Evolutionary conservation across 2,888 invertebrate species (phyloP), one percentile per base, ranked within the genome.

Genomic region (Drosophila pseudotalamancana): DNA sequence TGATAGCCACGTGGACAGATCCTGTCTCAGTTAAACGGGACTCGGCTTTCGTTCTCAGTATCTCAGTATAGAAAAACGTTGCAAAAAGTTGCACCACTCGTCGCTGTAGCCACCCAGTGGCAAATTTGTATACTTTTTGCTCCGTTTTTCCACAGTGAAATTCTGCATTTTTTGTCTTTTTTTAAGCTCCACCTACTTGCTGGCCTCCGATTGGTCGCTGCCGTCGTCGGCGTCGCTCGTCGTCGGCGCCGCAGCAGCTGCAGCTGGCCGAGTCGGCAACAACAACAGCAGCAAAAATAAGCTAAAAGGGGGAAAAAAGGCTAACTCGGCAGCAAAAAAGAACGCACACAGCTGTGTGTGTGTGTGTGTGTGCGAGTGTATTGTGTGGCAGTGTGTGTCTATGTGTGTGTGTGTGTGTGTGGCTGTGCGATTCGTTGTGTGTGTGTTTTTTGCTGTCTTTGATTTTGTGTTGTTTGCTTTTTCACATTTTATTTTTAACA

Each of bases 101-200:
- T 61, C 62, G 31, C 25, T 49, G 49, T 37, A 27, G 35, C 49
- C 75, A 59, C 64, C 62, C 65, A 73, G 69, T 75, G 64, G 70
- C 59, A 62, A 67, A 66, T 56, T 77, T 54, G 51, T 71, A 40
- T 65, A 65, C 56, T 82, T 85, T 80, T 73, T 83, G 61, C 67
- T 73, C 76, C 60, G 73, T 72, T 78, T 76, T 73, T 73, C 66
- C 73, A 72, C 64, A 72, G 67, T 70, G 66, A 73, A 78, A 71
- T 76, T 57, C 61, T 54, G 71, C 62, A 75, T 79, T 79, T 83
- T 89, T 90, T 89, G 89, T 89, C 68, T 77, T 89, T 89, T 88
- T 89, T 90, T 77, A 87, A 85, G 85, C 89, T 88, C 87, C 88
- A 89, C 89, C 89, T 90, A 89, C 90, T 89, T 89, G 85, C 89